Percentiles rank a stretch among this genome's conserved stretches.
Conservation (phyloP, 2,888 invertebrate genomes). For the Acanthoscelides obtectus region DNA sequence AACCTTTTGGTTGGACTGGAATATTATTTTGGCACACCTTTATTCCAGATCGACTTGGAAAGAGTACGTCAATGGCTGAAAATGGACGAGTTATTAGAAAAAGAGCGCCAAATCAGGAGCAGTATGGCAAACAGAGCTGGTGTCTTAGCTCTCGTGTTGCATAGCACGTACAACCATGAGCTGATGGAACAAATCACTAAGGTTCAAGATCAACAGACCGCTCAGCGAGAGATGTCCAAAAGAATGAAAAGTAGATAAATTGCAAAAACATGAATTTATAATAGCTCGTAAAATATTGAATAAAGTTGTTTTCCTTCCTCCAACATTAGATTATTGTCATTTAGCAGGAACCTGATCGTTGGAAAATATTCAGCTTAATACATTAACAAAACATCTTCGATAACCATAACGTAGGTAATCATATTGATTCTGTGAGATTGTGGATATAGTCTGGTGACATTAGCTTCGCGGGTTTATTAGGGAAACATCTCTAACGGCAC, state of each 20-base stretch:
- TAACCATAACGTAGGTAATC: too few species aligned
- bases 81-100: constrained; percentile 89
- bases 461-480: too few species aligned
- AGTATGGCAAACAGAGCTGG: constrained; percentile 78
- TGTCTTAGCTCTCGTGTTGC: constrained; percentile 90
- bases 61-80: constrained; percentile 87
- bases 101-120: constrained; percentile 80
- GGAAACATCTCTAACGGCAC: too few species aligned
- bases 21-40: not conserved
- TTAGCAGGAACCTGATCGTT: too few species aligned
- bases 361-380: too few species aligned
- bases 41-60: constrained; percentile 81
- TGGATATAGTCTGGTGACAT: too few species aligned
- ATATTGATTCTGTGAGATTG: too few species aligned
- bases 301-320: too few species aligned
- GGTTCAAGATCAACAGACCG: constrained; percentile 51
- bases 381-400: too few species aligned
- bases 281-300: too few species aligned
- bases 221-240: constrained; percentile 48
- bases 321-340: too few species aligned
- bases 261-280: too few species aligned
- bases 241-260: constrained; percentile 23
- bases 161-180: constrained; percentile 94
- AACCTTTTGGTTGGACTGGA: not conserved
- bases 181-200: constrained; percentile 70